Evolutionary conservation across 2,113 vertebrate species (phyloP).

Genomic region (Heliornis fulica): DNA sequence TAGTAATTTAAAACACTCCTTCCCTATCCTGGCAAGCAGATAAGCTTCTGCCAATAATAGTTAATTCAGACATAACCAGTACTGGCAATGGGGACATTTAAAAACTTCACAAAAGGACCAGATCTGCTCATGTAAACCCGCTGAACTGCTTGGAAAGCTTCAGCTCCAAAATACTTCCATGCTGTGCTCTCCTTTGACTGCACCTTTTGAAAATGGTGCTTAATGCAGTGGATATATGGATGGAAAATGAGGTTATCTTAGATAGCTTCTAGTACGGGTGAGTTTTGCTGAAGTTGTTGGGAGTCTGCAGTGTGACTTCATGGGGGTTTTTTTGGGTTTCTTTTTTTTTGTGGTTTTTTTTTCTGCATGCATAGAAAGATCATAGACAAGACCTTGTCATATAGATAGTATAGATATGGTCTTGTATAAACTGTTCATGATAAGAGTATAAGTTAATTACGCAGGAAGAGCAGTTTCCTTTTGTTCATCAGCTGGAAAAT

Average conservation of each 20-base stretch:
- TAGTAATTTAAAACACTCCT: background rate
- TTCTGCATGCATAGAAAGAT: background rate
- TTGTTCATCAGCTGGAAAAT: constrained; percentile 32
- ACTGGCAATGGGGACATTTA: background rate
- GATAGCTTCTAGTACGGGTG: background rate
- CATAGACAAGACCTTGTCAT: background rate
- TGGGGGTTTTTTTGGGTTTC: too few relatives aligned
- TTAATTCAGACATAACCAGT: background rate
- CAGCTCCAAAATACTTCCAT: background rate
- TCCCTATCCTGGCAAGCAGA: background rate
- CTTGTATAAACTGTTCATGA: background rate
- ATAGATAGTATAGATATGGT: background rate
- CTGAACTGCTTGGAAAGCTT: background rate
- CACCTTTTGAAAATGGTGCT: background rate
- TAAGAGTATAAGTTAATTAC: constrained; percentile 6
- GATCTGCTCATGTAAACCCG: background rate
- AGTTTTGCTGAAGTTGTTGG: background rate
- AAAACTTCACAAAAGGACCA: background rate
- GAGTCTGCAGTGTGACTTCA: background rate
- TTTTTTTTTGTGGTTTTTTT: background rate
- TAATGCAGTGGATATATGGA: background rate
- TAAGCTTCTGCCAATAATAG: background rate
- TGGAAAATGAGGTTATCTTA: background rate
- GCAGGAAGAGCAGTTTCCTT: background rate
- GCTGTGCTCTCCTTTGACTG: background rate